Evolutionary conservation across 2,888 invertebrate genomes (phyloP).

Genomic region (Thyatira batis): DNA sequence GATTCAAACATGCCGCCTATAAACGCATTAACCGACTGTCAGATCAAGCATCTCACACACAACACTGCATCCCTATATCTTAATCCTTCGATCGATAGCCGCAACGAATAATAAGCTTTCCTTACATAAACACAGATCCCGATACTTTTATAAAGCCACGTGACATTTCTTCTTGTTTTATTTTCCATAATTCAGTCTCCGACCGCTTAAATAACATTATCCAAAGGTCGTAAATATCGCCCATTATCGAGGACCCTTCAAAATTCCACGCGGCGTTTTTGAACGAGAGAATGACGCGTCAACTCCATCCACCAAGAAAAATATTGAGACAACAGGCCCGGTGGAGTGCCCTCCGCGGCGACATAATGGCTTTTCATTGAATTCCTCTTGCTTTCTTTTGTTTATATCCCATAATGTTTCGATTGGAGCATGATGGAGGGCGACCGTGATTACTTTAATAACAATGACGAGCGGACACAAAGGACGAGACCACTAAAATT

Average conservation of each 20-base stretch:
- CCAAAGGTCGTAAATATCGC: conserved; percentile 77
- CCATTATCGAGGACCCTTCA: conserved; percentile 78
- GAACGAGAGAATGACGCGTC: conserved; percentile 77
- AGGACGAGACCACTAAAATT: conserved; percentile 74
- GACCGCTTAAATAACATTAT: conserved; percentile 73
- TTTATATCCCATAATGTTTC: conserved; percentile 82
- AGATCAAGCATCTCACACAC: conserved; percentile 47
- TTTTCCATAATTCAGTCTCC: conserved; percentile 66
- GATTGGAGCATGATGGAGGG: conserved; percentile 78
- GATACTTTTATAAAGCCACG: conserved; percentile 32
- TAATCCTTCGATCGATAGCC: conserved; percentile 39
- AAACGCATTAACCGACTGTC: conserved; percentile 67
- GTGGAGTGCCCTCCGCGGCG: conserved; percentile 71
- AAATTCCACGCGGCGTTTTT: conserved; percentile 77
- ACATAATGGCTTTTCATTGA: conserved; percentile 82
- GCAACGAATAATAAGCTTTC: conserved; percentile 32
- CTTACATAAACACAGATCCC: conserved; percentile 22
- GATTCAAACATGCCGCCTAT: conserved; percentile 66
- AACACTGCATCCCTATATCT: conserved; percentile 49
- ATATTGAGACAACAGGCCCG: conserved; percentile 78
- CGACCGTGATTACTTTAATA: conserved; percentile 80
- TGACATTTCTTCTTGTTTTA: conserved; percentile 61
- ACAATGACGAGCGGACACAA: conserved; percentile 76
- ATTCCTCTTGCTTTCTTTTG: conserved; percentile 80
- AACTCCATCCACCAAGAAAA: conserved; percentile 77